phyloP scores from a whole-genome alignment of 2,888 invertebrate genomes.

The Corythucha ciliata region DNA sequence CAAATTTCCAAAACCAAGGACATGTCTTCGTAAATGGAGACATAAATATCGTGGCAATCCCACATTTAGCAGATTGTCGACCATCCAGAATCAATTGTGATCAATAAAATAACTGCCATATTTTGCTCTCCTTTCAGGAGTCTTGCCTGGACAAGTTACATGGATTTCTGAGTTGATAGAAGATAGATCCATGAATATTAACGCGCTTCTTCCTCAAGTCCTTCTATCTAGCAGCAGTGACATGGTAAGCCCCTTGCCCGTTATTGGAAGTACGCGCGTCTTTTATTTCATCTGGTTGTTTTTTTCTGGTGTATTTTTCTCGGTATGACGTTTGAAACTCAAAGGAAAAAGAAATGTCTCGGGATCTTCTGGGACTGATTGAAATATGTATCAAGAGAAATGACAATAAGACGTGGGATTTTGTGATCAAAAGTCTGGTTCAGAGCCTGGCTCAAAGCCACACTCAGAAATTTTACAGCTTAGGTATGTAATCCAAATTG shows the following conservation, averaged over 20 bases:
- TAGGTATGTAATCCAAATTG: conserved; percentile 41
- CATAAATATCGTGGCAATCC: too few species aligned
- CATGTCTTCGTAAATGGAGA: too few species aligned
- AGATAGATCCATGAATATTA: conserved; percentile 26
- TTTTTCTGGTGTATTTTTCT: neutral
- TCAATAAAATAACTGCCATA: neutral
- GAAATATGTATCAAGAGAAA: conserved; percentile 38
- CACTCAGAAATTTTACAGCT: conserved; percentile 49
- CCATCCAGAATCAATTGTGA: too few species aligned
- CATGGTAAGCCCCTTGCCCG: conserved; percentile 3
- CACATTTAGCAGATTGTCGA: too few species aligned
- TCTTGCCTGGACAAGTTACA: conserved; percentile 7
- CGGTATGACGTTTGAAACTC: neutral
- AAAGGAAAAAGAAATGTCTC: conserved; percentile 37
- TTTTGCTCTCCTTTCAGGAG: conserved; percentile 11
- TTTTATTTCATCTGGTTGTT: too few species aligned
- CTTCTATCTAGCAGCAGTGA: conserved; percentile 20
- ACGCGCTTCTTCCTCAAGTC: conserved; percentile 21
- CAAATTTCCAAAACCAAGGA: too few species aligned
- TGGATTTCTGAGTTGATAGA: conserved; percentile 27
- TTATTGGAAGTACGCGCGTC: too few species aligned
- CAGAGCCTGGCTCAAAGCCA: conserved; percentile 46
- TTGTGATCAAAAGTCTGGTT: conserved; percentile 44
- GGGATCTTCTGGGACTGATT: conserved; percentile 41
- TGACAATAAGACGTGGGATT: conserved; percentile 40